phyloP scores from a whole-genome alignment of 2,113 vertebrate genomes.

The Dromaius novaehollandiae region DNA sequence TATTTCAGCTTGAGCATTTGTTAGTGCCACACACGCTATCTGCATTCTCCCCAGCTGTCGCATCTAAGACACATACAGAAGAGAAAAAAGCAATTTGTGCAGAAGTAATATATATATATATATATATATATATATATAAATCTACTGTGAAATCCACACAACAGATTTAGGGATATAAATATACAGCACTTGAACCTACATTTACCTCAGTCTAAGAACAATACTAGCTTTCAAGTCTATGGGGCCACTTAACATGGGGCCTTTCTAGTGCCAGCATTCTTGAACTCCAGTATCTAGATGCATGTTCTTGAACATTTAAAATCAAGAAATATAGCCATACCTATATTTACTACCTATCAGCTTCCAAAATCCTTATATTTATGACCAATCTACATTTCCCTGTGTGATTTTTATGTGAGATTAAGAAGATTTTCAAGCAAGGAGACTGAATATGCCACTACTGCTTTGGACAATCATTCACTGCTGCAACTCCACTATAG shows the following conservation, averaged over 20 bases:
- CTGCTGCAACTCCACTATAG: background rate
- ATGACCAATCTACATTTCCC: background rate
- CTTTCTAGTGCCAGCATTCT: background rate
- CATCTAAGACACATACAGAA: background rate
- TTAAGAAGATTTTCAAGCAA: background rate
- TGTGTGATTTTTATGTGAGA: background rate
- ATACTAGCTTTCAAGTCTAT: background rate
- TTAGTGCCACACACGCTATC: background rate
- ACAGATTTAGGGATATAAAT: background rate
- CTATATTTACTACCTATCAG: background rate
- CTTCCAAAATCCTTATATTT: background rate
- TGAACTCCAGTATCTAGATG: background rate
- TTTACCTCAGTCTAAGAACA: background rate
- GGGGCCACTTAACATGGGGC: background rate
- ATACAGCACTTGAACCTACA: background rate
- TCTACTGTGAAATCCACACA: background rate
- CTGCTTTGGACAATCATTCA: background rate
- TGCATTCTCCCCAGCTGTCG: background rate
- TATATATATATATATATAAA: background rate
- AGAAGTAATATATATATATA: constrained; percentile 1
- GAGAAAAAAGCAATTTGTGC: background rate
- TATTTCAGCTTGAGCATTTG: constrained; percentile 25
- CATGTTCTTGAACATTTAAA: background rate
- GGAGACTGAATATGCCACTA: background rate
- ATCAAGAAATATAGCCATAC: background rate